A percentile compares a stretch with the other conserved stretches of the same genome.
phyloP scores from a whole-genome alignment of 2,888 invertebrate genomes.

The Drosophila fulvimacula region DNA sequence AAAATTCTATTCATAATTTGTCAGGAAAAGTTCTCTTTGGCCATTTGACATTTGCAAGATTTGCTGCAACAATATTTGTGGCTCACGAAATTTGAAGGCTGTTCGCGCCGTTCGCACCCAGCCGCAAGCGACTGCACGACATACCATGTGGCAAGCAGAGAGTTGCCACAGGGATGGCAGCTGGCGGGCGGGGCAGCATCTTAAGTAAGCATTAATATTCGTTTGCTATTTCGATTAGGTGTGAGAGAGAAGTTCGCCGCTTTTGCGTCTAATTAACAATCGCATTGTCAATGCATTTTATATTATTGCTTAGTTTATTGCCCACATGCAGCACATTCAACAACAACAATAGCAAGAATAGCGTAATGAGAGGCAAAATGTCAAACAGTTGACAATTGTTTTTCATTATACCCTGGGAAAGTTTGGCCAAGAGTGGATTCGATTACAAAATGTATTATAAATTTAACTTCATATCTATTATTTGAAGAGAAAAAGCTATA shows the following conservation, averaged over 20 bases:
- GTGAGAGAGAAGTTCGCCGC: slow-evolving; percentile 50
- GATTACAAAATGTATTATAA: not conserved
- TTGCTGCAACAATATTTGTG: slow-evolving; percentile 6
- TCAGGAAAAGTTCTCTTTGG: slow-evolving; percentile 70
- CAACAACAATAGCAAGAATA: slow-evolving; percentile 15
- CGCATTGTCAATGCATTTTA: slow-evolving; percentile 52
- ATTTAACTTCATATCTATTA: not conserved
- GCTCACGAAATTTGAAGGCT: slow-evolving; percentile 69
- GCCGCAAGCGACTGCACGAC: slow-evolving; percentile 54
- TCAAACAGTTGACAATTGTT: slow-evolving; percentile 46
- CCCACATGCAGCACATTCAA: slow-evolving; percentile 30
- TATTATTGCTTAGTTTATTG: slow-evolving; percentile 41
- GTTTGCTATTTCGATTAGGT: slow-evolving; percentile 69
- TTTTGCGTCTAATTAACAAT: slow-evolving; percentile 60
- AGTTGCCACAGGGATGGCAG: not conserved
- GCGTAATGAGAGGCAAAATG: slow-evolving; percentile 37
- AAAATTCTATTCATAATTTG: slow-evolving; percentile 16
- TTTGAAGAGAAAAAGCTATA: not conserved
- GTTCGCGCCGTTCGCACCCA: slow-evolving; percentile 53
- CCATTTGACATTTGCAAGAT: slow-evolving; percentile 67
- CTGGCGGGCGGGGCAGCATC: slow-evolving; percentile 19
- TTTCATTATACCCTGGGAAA: slow-evolving; percentile 13
- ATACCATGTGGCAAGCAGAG: slow-evolving; percentile 33
- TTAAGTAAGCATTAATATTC: slow-evolving; percentile 27
- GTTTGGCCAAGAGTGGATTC: not conserved